These are phyloP conservation scores for Streblospio benedicti DNA, from an alignment of 1,140 invertebrate genomes.

Conservation along the genomic window DNA sequence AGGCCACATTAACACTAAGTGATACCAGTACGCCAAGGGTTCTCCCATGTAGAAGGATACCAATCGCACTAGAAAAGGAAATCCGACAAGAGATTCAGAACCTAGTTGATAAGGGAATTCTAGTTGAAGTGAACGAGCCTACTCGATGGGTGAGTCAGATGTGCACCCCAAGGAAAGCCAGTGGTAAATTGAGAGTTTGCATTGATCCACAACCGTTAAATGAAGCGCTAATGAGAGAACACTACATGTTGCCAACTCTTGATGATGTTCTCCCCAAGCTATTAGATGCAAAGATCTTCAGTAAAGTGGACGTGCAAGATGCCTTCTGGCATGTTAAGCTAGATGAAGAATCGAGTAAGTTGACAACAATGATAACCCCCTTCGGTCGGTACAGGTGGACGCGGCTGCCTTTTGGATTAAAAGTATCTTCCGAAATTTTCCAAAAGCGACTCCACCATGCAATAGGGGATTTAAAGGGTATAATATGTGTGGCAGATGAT, in stretches of 20 bases:
- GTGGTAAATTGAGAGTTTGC: slow-evolving; percentile 21
- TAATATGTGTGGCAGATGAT: slow-evolving; percentile 39
- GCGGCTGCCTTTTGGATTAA: slow-evolving; percentile 21
- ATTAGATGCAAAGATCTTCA: slow-evolving; percentile 21
- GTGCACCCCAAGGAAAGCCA: slow-evolving; percentile 16
- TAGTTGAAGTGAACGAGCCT: slow-evolving; percentile 19
- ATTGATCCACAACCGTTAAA: slow-evolving; percentile 25
- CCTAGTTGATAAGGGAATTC: slow-evolving; percentile 9
- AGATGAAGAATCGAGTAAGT: slow-evolving; percentile 21
- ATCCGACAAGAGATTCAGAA: slow-evolving; percentile 14
- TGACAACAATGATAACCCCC: slow-evolving; percentile 21
- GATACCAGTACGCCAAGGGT: slow-evolving; percentile 3
- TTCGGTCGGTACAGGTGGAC: slow-evolving; percentile 21
- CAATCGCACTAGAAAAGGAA: slow-evolving; percentile 10
- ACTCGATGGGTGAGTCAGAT: slow-evolving; percentile 21
- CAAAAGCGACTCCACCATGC: slow-evolving; percentile 28
- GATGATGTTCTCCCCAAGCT: slow-evolving; percentile 27
- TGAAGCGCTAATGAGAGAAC: slow-evolving; percentile 17
- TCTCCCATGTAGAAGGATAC: slow-evolving; percentile 6
- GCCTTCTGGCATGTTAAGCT: slow-evolving; percentile 23
- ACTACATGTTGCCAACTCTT: slow-evolving; percentile 19
- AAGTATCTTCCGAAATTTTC: slow-evolving; percentile 31
- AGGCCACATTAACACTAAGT: not conserved
- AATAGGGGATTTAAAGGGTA: slow-evolving; percentile 32
- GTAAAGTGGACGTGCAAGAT: slow-evolving; percentile 19